phyloP scores from a whole-genome alignment of 2,888 invertebrate species.

The Nezara viridula region DNA sequence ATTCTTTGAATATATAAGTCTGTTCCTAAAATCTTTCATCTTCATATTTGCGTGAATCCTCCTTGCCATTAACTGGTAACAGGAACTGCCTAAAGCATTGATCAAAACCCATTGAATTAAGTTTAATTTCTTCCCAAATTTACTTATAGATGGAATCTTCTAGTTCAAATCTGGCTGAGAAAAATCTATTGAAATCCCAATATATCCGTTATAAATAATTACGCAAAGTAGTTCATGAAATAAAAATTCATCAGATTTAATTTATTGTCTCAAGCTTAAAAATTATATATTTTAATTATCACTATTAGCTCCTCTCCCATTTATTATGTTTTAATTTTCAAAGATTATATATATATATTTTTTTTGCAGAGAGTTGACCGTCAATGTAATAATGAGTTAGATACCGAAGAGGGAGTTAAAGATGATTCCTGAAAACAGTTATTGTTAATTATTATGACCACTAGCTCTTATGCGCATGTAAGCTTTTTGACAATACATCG shows the following conservation, averaged over 20 bases:
- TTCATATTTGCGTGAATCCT: no score
- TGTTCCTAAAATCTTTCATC: no score
- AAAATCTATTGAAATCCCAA: no score
- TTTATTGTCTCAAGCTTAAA: background rate
- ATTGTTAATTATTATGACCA: background rate
- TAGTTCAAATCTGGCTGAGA: no score
- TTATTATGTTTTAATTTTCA: background rate
- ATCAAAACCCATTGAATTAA: no score
- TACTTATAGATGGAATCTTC: no score
- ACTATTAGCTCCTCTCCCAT: background rate
- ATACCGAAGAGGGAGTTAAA: background rate
- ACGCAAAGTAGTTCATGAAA: background rate
- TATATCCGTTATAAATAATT: no score
- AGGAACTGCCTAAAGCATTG: no score
- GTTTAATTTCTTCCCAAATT: no score
- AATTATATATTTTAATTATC: background rate
- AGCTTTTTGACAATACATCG: background rate
- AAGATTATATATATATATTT: background rate
- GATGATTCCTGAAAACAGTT: background rate
- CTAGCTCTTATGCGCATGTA: background rate
- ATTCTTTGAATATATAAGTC: no score
- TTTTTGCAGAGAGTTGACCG: slow-evolving; percentile 1
- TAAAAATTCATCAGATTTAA: background rate
- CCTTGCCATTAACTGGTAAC: no score
- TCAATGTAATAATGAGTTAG: background rate